A percentile compares a stretch with the other conserved stretches of the same genome.
These are phyloP conservation scores for Eriosoma lanigerum DNA, from an alignment of 1,140 invertebrate genomes.

Conservation along the genomic window DNA sequence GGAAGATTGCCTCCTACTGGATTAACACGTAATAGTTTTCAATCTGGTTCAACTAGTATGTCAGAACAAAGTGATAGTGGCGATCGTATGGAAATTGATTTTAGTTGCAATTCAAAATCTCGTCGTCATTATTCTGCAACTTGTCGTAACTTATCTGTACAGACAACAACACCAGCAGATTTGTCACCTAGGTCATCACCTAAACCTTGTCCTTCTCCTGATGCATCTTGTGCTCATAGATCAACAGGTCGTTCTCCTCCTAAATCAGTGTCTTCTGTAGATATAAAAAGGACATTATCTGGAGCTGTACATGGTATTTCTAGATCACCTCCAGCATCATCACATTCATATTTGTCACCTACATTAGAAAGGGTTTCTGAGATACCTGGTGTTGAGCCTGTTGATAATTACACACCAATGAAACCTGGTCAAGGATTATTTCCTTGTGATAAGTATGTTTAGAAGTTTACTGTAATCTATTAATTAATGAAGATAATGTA, in stretches of 20 bases:
- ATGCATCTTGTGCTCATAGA: background rate
- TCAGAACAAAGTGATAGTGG: conserved; percentile 70
- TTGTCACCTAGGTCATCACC: conserved; percentile 55
- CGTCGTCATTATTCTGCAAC: conserved; percentile 36
- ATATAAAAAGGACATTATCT: conserved; percentile 41
- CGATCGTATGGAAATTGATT: conserved; percentile 80
- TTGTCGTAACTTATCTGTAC: conserved; percentile 26
- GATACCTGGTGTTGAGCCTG: conserved; percentile 16
- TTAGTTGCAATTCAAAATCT: conserved; percentile 59
- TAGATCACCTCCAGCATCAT: conserved; percentile 44
- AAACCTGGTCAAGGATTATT: conserved; percentile 20
- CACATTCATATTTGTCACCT: conserved; percentile 38
- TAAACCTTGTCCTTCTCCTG: conserved; percentile 52
- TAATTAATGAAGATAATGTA: no score
- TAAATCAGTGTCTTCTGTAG: conserved; percentile 35
- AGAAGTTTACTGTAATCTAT: background rate
- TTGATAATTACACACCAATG: conserved; percentile 36
- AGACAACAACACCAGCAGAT: conserved; percentile 53
- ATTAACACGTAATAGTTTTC: conserved; percentile 43
- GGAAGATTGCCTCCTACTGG: conserved; percentile 37
- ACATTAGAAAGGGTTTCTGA: conserved; percentile 45
- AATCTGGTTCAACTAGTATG: conserved; percentile 62
- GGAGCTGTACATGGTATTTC: conserved; percentile 43
- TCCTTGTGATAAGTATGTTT: conserved; percentile 33
- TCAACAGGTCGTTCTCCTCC: conserved; percentile 41